These are phyloP conservation scores for Eumaeus atala DNA, from an alignment of 1,140 invertebrate species.

Conservation along the genomic window DNA sequence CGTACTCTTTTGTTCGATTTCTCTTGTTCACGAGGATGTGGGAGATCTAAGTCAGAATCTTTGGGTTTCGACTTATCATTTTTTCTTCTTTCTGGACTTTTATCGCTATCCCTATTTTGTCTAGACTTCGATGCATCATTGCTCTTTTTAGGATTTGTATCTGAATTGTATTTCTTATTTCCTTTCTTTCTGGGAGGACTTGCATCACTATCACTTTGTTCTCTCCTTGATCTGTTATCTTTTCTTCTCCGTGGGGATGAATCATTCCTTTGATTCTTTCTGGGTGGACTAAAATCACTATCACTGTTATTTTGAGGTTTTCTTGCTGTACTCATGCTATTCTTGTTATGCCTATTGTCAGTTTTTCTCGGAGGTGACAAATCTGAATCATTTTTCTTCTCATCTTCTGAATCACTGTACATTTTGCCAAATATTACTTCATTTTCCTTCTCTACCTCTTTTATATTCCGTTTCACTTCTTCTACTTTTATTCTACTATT, in stretches of 20 bases:
- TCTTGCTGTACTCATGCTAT: slow-evolving; percentile 23
- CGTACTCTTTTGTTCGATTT: slow-evolving; percentile 15
- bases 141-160: slow-evolving; percentile 20
- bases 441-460: slow-evolving; percentile 58
- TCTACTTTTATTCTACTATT: slow-evolving; percentile 57
- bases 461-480: slow-evolving; percentile 54
- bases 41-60: slow-evolving; percentile 34
- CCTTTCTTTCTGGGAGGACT: slow-evolving; percentile 7
- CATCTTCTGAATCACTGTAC: slow-evolving; percentile 67
- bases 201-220: slow-evolving; percentile 5
- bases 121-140: slow-evolving; percentile 13
- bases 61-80: slow-evolving; percentile 19
- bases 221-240: slow-evolving; percentile 15
- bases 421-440: slow-evolving; percentile 64
- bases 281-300: slow-evolving; percentile 40
- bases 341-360: slow-evolving; percentile 17
- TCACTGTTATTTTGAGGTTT: slow-evolving; percentile 36
- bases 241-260: not conserved
- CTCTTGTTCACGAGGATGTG: slow-evolving; percentile 37
- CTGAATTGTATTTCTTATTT: slow-evolving; percentile 14
- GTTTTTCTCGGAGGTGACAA: slow-evolving; percentile 39
- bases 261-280: slow-evolving; percentile 15
- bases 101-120: slow-evolving; percentile 16
- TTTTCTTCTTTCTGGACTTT: slow-evolving; percentile 20
- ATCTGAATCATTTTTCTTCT: slow-evolving; percentile 55